Percentiles rank a stretch among this genome's conserved stretches.
phyloP scores from a whole-genome alignment of 1,140 invertebrate genomes.

The Diorhabda sublineata region DNA sequence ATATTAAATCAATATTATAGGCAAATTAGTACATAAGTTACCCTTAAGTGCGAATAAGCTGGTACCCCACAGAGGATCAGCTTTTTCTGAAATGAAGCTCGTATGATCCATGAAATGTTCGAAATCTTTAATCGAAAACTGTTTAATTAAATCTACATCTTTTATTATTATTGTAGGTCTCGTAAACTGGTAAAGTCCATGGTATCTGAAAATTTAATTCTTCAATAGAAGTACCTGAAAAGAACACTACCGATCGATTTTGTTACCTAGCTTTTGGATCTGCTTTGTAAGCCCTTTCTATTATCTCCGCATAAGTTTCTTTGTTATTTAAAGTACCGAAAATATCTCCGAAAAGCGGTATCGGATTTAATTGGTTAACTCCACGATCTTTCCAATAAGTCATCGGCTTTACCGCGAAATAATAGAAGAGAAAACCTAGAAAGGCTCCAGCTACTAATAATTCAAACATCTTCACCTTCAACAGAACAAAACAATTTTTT shows the following conservation, averaged over 20 bases:
- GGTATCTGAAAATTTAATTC: conserved; percentile 41
- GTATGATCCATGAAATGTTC: conserved; percentile 1
- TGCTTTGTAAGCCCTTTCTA: not conserved
- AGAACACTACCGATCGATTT: not conserved
- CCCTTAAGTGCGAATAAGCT: not conserved
- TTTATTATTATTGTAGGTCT: conserved; percentile 53
- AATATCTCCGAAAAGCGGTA: conserved; percentile 4
- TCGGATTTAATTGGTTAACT: conserved; percentile 6
- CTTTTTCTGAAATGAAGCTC: not conserved
- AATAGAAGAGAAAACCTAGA: conserved; percentile 5
- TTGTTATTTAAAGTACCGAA: not conserved
- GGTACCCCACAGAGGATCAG: not conserved
- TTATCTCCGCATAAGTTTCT: not conserved
- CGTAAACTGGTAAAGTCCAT: conserved; percentile 51
- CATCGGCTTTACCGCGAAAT: not conserved
- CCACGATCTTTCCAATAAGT: conserved; percentile 8
- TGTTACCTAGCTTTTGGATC: not conserved
- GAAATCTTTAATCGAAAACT: conserved; percentile 10
- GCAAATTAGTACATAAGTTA: not conserved
- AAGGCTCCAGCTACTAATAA: not conserved
- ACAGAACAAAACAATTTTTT: no score
- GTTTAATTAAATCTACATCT: conserved; percentile 52
- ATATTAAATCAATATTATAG: not conserved
- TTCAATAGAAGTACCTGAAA: not conserved
- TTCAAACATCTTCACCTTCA: not conserved